phyloP scores from a whole-genome alignment of 2,888 invertebrate species.

The Caenorhabditis japonica region DNA sequence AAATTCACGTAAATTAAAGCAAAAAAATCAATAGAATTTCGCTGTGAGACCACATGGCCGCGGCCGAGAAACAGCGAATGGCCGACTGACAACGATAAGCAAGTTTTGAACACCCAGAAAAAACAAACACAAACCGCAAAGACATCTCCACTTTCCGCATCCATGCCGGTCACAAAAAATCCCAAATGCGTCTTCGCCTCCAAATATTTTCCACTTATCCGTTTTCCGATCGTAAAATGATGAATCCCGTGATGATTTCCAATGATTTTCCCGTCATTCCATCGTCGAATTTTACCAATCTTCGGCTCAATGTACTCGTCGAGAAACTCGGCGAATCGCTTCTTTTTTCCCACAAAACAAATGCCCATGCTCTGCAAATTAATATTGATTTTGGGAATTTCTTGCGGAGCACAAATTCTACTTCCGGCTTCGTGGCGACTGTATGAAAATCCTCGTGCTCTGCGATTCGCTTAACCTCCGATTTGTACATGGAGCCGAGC shows the following conservation, averaged over 20 bases:
- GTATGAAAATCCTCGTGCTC: constrained; percentile 59
- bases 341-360: constrained; percentile 92
- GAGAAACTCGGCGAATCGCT: constrained; percentile 88
- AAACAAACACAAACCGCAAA: too few relatives aligned
- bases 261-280: constrained; percentile 85
- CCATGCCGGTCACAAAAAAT: constrained; percentile 86
- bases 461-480: constrained; percentile 83
- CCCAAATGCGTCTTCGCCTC: constrained; percentile 82
- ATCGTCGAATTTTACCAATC: constrained; percentile 87
- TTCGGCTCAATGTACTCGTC: constrained; percentile 87
- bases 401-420: constrained; percentile 9
- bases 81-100: too few relatives aligned
- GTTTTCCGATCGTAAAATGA: constrained; percentile 93
- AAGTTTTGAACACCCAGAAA: too few relatives aligned
- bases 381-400: neutral
- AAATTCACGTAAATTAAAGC: too few relatives aligned
- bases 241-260: constrained; percentile 88
- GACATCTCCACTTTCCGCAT: constrained; percentile 84
- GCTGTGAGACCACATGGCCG: too few relatives aligned
- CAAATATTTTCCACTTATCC: constrained; percentile 81
- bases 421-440: constrained; percentile 69
- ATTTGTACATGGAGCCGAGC: constrained; percentile 85
- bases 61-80: too few relatives aligned
- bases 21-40: constrained; percentile 22
- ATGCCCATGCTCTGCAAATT: constrained; percentile 83